Evolutionary conservation across 2,888 invertebrate species (phyloP).

Genomic region (Carabus problematicus): DNA sequence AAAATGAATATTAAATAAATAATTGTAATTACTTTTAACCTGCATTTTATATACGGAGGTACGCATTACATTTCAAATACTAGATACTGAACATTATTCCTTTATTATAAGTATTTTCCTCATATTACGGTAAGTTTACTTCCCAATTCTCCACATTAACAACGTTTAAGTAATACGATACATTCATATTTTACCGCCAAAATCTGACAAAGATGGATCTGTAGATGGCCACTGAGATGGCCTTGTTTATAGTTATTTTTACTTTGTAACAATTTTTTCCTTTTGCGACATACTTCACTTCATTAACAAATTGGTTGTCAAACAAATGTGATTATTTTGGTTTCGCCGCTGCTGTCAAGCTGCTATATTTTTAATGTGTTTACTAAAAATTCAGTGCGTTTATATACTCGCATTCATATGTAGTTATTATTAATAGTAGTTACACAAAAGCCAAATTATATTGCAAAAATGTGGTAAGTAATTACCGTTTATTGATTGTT

Average conservation of each 20-base stretch:
- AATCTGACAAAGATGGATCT: neutral
- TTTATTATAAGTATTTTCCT: too few species aligned
- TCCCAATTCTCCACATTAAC: too few species aligned
- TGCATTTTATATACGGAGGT: conserved; percentile 14
- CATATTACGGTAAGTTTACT: too few species aligned
- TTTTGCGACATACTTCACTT: conserved; percentile 23
- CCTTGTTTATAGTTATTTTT: conserved; percentile 19
- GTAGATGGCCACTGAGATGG: neutral
- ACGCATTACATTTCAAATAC: neutral
- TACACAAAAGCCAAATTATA: conserved; percentile 38
- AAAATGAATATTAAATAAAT: conserved; percentile 33
- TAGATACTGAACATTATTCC: too few species aligned
- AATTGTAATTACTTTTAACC: conserved; percentile 35
- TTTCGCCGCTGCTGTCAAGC: conserved; percentile 44
- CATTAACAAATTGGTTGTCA: conserved; percentile 43
- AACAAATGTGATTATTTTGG: conserved; percentile 43
- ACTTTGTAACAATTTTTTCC: conserved; percentile 14
- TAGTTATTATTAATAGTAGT: conserved; percentile 35
- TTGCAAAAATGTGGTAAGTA: conserved; percentile 43
- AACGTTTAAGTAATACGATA: too few species aligned
- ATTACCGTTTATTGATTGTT: conserved; percentile 42
- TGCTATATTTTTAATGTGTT: conserved; percentile 44
- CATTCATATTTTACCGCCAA: conserved; percentile 7
- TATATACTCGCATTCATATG: conserved; percentile 40
- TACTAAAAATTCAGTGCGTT: conserved; percentile 37